Evolutionary conservation across 2,888 invertebrate genomes (phyloP).

Genomic region (Chloroclysta siterata): DNA sequence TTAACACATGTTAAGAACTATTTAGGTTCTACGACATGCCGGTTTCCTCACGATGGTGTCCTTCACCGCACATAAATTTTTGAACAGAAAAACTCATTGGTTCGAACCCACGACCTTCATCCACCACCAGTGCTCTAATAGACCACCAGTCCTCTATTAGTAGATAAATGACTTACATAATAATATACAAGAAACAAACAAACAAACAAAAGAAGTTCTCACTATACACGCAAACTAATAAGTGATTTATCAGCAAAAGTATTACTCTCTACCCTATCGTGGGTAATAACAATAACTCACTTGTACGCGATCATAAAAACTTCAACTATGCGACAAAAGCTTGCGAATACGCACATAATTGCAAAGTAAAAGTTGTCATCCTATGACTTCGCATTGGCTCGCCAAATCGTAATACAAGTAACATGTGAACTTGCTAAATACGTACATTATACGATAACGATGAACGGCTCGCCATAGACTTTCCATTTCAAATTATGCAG

Average conservation of each 20-base stretch:
- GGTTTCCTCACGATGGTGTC: no score
- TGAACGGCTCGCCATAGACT: neutral
- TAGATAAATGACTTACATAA: no score
- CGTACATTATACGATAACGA: constrained; percentile 3
- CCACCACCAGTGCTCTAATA: no score
- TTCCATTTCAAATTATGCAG: constrained; percentile 20
- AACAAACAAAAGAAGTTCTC: neutral
- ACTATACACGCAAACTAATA: neutral
- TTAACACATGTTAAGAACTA: no score
- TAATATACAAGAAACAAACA: no score
- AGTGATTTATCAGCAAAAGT: neutral
- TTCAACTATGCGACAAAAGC: constrained; percentile 13
- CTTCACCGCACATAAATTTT: no score
- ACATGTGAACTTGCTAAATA: constrained; percentile 14
- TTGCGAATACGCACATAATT: constrained; percentile 26
- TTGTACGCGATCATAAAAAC: constrained; percentile 3
- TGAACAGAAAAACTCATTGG: no score
- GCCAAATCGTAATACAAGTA: constrained; percentile 24
- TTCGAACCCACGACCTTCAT: no score
- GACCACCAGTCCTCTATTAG: no score
- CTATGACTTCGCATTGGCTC: constrained; percentile 4
- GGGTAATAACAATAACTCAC: constrained; percentile 7
- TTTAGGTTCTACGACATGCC: no score
- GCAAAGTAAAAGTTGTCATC: constrained; percentile 32
- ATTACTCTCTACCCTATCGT: neutral